Percentiles rank a stretch among this genome's conserved stretches.
Conservation (phyloP, 2,888 invertebrate genomes). For the Podotricha telesiphe region DNA sequence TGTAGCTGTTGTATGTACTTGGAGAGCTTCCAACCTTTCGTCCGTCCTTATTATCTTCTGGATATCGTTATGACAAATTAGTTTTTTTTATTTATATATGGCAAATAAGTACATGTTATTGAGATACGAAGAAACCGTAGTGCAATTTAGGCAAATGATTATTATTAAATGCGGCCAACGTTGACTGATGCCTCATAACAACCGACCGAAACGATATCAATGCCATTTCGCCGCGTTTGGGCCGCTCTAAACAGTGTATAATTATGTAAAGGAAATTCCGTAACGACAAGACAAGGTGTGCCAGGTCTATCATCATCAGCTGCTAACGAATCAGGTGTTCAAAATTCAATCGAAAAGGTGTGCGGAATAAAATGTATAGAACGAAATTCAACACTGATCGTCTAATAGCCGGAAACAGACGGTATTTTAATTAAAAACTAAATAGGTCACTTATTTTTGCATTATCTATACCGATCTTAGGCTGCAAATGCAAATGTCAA, state of each 20-base stretch:
- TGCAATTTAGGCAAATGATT: constrained; percentile 23
- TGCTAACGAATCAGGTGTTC: constrained; percentile 70
- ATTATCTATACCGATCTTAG: constrained; percentile 65
- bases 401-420: constrained; percentile 43
- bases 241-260: constrained; percentile 54
- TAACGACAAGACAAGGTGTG: constrained; percentile 75
- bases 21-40: neutral
- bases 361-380: constrained; percentile 59
- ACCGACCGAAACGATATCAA: constrained; percentile 30
- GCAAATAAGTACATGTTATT: constrained; percentile 14
- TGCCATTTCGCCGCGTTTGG: constrained; percentile 34
- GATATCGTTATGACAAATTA: neutral
- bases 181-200: constrained; percentile 34
- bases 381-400: constrained; percentile 51
- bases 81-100: constrained; percentile 1
- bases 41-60: neutral
- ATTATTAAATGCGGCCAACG: constrained; percentile 21
- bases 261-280: constrained; percentile 72
- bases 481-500: constrained; percentile 57
- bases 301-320: constrained; percentile 62
- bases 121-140: constrained; percentile 19
- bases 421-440: constrained; percentile 68
- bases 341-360: constrained; percentile 74
- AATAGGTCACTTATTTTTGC: constrained; percentile 71
- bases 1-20: neutral